phyloP scores from a whole-genome alignment of 2,888 invertebrate genomes.

The Graphium colonna region DNA sequence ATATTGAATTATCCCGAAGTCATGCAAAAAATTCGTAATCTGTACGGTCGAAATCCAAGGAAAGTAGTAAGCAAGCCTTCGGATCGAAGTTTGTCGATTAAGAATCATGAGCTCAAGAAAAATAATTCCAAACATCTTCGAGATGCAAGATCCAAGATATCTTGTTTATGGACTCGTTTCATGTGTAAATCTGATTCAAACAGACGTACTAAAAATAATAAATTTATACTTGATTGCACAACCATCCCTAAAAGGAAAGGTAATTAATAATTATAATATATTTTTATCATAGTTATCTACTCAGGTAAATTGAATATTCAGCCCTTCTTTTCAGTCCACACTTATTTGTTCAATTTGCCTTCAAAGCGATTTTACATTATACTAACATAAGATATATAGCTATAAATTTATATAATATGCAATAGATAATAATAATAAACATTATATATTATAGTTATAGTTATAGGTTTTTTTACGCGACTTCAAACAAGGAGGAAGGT shows the following conservation, averaged over 20 bases:
- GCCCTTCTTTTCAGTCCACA: no score
- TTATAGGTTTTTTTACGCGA: no score
- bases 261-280: no score
- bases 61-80: neutral
- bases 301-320: no score
- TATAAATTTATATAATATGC: no score
- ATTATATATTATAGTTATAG: no score
- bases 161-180: constrained; percentile 16
- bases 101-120: neutral
- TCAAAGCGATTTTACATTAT: no score
- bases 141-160: constrained; percentile 18
- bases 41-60: neutral
- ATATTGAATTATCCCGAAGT: constrained; percentile 44
- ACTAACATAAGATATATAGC: no score
- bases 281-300: no score
- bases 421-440: no score
- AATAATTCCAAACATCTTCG: constrained; percentile 12
- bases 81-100: neutral
- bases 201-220: neutral
- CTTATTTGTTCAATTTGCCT: no score
- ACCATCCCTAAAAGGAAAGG: constrained; percentile 33
- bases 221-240: constrained; percentile 5
- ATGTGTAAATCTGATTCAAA: constrained; percentile 1
- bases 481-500: no score
- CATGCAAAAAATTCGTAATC: constrained; percentile 30